Evolutionary conservation across 2,888 invertebrate species (phyloP).

Genomic region (Athalia cordata): DNA sequence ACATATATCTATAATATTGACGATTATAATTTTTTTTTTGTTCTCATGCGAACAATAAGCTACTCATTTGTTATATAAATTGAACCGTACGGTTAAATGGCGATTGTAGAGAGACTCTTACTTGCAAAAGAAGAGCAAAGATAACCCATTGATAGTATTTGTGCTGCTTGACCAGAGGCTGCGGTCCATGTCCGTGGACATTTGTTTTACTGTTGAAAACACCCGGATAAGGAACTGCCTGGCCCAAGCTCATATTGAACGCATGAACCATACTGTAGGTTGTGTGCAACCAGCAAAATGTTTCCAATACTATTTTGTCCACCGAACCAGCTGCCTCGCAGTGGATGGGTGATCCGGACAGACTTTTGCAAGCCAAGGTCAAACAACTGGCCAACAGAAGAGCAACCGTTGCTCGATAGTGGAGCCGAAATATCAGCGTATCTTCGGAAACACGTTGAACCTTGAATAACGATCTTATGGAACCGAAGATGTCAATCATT

Average conservation of each 20-base stretch:
- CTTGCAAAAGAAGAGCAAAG: constrained; percentile 77
- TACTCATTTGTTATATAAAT: too few relatives aligned
- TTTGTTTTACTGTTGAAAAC: constrained; percentile 78
- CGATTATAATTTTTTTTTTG: too few relatives aligned
- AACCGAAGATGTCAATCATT: constrained; percentile 72
- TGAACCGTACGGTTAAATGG: neutral
- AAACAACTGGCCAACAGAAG: constrained; percentile 75
- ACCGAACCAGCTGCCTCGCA: constrained; percentile 72
- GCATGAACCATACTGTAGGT: constrained; percentile 88
- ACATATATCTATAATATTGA: neutral
- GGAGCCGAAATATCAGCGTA: constrained; percentile 74
- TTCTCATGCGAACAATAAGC: too few relatives aligned
- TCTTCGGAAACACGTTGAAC: constrained; percentile 71
- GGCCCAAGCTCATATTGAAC: constrained; percentile 79
- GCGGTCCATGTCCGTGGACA: constrained; percentile 74
- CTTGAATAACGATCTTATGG: constrained; percentile 70
- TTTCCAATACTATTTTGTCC: constrained; percentile 87
- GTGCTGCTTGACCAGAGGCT: constrained; percentile 72
- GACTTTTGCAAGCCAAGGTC: constrained; percentile 75
- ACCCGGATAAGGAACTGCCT: constrained; percentile 86
- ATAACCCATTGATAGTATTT: constrained; percentile 80
- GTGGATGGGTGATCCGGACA: constrained; percentile 73
- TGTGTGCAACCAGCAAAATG: constrained; percentile 95
- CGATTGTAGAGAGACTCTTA: constrained; percentile 59
- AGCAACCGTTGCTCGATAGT: constrained; percentile 75